Percentiles rank a stretch among this genome's conserved stretches.
Conservation (phyloP, 2,888 invertebrate genomes). For the Metalampra italica region DNA sequence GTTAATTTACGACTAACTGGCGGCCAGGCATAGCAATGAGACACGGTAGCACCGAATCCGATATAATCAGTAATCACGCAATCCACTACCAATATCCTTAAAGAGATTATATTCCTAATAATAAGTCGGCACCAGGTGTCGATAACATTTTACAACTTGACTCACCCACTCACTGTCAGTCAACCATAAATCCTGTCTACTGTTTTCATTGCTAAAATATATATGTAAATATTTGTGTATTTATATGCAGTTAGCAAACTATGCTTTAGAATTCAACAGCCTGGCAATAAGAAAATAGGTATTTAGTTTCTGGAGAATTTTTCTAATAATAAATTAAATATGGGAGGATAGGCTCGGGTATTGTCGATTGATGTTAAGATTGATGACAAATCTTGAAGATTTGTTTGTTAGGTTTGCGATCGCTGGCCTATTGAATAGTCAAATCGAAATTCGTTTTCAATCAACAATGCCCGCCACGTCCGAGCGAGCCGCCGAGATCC, state of each 20-base stretch:
- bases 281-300: too few relatives aligned
- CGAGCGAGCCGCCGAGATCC: constrained; percentile 45
- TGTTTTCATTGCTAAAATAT: too few relatives aligned
- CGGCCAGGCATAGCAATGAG: constrained; percentile 53
- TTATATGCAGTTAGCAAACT: too few relatives aligned
- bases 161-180: too few relatives aligned
- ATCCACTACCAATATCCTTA: constrained; percentile 37
- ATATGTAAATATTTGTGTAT: too few relatives aligned
- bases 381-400: too few relatives aligned
- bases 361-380: too few relatives aligned
- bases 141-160: constrained; percentile 1
- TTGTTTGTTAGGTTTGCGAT: constrained; percentile 30
- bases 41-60: constrained; percentile 31
- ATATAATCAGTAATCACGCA: constrained; percentile 40
- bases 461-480: constrained; percentile 61
- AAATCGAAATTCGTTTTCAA: constrained; percentile 59
- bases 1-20: constrained; percentile 50
- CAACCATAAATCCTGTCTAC: too few relatives aligned
- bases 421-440: constrained; percentile 39
- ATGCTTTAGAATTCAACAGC: too few relatives aligned
- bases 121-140: constrained; percentile 26
- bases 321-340: too few relatives aligned
- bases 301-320: too few relatives aligned
- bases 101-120: constrained; percentile 18
- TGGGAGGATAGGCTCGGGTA: too few relatives aligned